Conservation (phyloP, 2,797 vertebrate species). For the Sebastes matsubarae region DNA sequence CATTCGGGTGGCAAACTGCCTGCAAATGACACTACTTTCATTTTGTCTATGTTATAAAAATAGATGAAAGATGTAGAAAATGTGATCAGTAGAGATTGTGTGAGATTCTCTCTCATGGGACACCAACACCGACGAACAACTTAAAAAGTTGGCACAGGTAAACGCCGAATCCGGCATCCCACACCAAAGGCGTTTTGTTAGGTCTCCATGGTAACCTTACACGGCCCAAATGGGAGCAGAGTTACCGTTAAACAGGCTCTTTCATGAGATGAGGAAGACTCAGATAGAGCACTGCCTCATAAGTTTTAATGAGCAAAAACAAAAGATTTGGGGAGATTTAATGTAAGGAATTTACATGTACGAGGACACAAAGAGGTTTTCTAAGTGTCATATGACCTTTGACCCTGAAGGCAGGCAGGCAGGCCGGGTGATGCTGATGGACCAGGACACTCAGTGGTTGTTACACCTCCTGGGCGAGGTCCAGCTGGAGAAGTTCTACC, state of each 20-base stretch:
- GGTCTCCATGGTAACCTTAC: slow-evolving; percentile 49
- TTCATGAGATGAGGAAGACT: not conserved
- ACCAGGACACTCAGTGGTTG: slow-evolving; percentile 87
- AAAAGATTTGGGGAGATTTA: not conserved
- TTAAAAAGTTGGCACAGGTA: slow-evolving; percentile 7
- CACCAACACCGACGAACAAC: not conserved
- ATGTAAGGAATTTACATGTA: not conserved
- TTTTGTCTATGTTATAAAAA: not conserved
- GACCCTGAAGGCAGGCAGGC: slow-evolving; percentile 24
- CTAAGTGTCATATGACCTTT: not conserved
- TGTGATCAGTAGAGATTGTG: not conserved
- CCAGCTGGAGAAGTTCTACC: slow-evolving; percentile 90
- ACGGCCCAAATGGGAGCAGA: slow-evolving; percentile 15
- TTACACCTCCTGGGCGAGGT: slow-evolving; percentile 85
- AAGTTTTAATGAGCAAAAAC: not conserved
- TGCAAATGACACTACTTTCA: not conserved
- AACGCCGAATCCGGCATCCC: not conserved
- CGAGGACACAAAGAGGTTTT: too few relatives aligned
- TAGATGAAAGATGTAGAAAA: not conserved
- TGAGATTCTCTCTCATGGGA: not conserved
- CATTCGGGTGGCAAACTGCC: not conserved
- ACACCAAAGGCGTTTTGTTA: slow-evolving; percentile 37
- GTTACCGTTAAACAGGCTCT: not conserved
- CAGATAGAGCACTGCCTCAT: not conserved
- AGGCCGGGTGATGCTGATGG: slow-evolving; percentile 83